Conservation (phyloP, 2,113 vertebrate genomes). For the Plecturocebus donacophilus region DNA sequence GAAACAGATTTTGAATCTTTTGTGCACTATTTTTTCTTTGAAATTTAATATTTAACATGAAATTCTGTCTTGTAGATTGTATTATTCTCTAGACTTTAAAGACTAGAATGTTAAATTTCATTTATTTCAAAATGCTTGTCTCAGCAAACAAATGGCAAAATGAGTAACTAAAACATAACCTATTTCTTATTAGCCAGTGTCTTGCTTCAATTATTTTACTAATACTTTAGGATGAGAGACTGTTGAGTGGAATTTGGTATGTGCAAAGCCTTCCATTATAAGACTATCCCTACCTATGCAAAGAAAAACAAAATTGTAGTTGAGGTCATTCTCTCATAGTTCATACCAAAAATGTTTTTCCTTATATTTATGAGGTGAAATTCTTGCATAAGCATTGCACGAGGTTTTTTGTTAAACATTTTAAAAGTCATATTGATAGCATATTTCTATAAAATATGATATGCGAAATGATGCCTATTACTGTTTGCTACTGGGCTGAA, state of each 20-base stretch:
- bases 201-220: constrained; percentile 51
- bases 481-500: neutral
- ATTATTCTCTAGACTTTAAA: constrained; percentile 30
- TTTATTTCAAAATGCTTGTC: constrained; percentile 45
- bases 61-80: constrained; percentile 26
- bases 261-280: constrained; percentile 3
- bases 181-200: constrained; percentile 61
- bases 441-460: neutral
- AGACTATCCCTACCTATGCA: neutral
- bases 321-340: neutral
- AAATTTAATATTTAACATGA: constrained; percentile 9
- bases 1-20: constrained; percentile 6
- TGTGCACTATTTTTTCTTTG: neutral
- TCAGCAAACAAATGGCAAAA: constrained; percentile 62
- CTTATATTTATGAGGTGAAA: constrained; percentile 4
- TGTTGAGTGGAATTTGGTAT: constrained; percentile 16
- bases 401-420: neutral
- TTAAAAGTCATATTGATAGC: constrained; percentile 33
- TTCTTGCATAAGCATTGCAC: neutral
- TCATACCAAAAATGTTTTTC: constrained; percentile 29
- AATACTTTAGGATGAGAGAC: constrained; percentile 57
- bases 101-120: constrained; percentile 13
- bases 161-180: constrained; percentile 32
- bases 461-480: neutral
- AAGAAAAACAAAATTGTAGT: neutral